Percentiles rank a stretch among this genome's conserved stretches.
These are phyloP conservation scores for Brachynemurus nebulosus DNA, from an alignment of 2,888 invertebrate species.

Conservation along the genomic window DNA sequence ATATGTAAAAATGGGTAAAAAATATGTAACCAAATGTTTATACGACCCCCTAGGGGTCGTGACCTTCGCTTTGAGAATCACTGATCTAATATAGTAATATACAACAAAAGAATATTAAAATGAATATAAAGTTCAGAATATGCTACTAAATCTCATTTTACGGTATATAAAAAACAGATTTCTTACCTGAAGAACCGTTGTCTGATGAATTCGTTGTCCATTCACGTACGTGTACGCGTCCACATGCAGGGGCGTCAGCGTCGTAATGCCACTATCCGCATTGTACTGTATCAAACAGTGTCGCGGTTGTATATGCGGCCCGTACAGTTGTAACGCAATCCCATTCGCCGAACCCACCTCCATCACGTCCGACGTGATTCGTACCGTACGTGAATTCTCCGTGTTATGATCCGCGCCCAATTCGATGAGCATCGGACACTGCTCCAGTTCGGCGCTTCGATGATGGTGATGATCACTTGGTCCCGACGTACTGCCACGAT, in stretches of 20 bases:
- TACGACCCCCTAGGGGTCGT: too few species aligned
- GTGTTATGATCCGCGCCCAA: conserved; percentile 65
- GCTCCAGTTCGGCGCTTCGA: conserved; percentile 26
- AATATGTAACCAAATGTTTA: too few species aligned
- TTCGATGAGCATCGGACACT: conserved; percentile 55
- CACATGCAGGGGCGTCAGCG: conserved; percentile 82
- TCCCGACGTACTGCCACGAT: conserved; percentile 34
- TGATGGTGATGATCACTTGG: conserved; percentile 26
- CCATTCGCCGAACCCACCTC: conserved; percentile 70
- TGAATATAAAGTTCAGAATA: too few species aligned
- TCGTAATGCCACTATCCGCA: conserved; percentile 82
- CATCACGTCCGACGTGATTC: conserved; percentile 46
- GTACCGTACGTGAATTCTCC: conserved; percentile 46
- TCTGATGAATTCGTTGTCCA: conserved; percentile 81
- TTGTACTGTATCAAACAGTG: conserved; percentile 84
- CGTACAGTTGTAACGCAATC: conserved; percentile 64
- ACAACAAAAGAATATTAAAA: too few species aligned
- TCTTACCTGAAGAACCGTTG: conserved; percentile 72
- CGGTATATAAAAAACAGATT: neutral
- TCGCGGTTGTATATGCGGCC: conserved; percentile 82
- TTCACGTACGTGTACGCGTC: conserved; percentile 94
- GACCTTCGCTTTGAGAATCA: too few species aligned
- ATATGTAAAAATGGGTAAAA: too few species aligned
- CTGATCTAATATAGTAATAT: too few species aligned
- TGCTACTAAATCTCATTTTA: neutral